phyloP scores from a whole-genome alignment of 2,888 invertebrate species.

The Alloscopus bannaensis region DNA sequence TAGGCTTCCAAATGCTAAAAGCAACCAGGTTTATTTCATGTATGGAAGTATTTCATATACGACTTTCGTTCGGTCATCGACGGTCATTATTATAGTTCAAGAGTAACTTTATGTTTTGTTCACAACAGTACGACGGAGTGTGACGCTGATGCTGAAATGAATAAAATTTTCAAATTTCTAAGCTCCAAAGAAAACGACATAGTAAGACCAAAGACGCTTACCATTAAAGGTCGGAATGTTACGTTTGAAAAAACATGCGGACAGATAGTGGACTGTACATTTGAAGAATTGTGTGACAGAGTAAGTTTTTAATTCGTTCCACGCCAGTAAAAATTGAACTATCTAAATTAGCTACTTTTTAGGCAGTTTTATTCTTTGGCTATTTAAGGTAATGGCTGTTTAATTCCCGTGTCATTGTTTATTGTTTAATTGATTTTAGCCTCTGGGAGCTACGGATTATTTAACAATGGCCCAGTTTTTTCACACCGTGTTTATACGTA shows the following conservation, averaged over 20 bases:
- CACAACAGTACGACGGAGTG: conserved; percentile 81
- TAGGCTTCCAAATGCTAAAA: conserved; percentile 79
- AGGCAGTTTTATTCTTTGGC: too few species aligned
- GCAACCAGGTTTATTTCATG: conserved; percentile 89
- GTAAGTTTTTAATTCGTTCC: too few species aligned
- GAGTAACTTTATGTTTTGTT: conserved; percentile 12
- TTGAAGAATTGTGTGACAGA: conserved; percentile 92
- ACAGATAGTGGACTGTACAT: conserved; percentile 90
- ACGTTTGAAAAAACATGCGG: conserved; percentile 94
- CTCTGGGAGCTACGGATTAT: conserved; percentile 96
- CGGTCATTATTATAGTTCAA: too few species aligned
- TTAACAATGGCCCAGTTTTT: conserved; percentile 93
- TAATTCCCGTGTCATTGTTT: conserved; percentile 29
- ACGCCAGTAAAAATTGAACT: too few species aligned
- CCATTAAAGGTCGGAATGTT: conserved; percentile 92
- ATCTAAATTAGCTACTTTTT: too few species aligned
- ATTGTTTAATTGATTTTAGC: conserved; percentile 78
- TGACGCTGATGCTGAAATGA: conserved; percentile 81
- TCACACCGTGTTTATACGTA: conserved; percentile 94
- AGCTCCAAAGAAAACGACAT: conserved; percentile 93
- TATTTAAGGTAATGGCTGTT: too few species aligned
- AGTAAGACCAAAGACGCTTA: conserved; percentile 88
- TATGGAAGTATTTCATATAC: conserved; percentile 81
- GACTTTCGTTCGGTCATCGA: too few species aligned
- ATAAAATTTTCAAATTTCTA: conserved; percentile 91